phyloP scores from a whole-genome alignment of 2,888 invertebrate genomes.

The Altica lythri region DNA sequence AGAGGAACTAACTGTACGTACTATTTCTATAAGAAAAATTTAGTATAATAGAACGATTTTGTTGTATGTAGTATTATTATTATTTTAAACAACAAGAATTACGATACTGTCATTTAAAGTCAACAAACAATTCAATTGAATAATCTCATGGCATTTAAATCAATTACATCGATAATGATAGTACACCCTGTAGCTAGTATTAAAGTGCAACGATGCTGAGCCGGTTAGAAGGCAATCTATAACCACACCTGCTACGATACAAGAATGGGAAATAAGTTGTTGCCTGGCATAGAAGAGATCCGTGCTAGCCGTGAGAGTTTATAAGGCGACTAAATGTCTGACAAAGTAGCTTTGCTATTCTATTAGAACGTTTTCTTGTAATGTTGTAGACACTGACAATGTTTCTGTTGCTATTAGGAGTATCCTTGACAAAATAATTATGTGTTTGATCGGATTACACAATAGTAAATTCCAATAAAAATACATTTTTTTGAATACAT shows the following conservation, averaged over 20 bases:
- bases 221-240: conserved; percentile 18
- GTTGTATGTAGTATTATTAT: too few relatives aligned
- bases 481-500: too few relatives aligned
- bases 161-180: background rate
- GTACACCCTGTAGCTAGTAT: conserved; percentile 10
- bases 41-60: too few relatives aligned
- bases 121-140: too few relatives aligned
- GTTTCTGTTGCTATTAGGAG: conserved; percentile 3
- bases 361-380: conserved; percentile 1
- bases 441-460: too few relatives aligned
- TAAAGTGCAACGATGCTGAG: conserved; percentile 10
- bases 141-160: background rate
- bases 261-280: conserved; percentile 20
- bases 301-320: conserved; percentile 11
- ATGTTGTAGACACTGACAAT: background rate
- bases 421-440: too few relatives aligned
- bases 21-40: too few relatives aligned
- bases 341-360: conserved; percentile 12
- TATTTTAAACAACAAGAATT: too few relatives aligned
- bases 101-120: too few relatives aligned
- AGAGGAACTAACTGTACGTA: too few relatives aligned
- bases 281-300: too few relatives aligned
- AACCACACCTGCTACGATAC: conserved; percentile 22
- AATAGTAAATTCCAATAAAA: too few relatives aligned
- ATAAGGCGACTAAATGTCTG: conserved; percentile 24